These are phyloP conservation scores for Corynorhinus townsendii DNA, from an alignment of 2,113 vertebrate genomes.

Conservation along the genomic window DNA sequence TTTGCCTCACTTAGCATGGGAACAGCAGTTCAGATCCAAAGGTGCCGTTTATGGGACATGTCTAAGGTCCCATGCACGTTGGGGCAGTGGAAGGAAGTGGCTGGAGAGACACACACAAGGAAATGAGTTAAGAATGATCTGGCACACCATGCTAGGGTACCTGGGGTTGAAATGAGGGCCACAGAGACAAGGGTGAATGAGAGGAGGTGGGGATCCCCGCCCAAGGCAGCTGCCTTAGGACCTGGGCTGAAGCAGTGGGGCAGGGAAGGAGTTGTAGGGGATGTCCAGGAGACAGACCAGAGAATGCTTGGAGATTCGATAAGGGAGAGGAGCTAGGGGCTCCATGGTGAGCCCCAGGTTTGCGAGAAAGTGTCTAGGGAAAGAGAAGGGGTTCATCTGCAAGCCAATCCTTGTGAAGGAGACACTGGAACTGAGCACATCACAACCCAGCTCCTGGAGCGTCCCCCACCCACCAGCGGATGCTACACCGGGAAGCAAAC, in stretches of 20 bases:
- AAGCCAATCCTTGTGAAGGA: not conserved
- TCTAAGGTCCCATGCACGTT: not conserved
- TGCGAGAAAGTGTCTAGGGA: not conserved
- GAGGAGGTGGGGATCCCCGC: not conserved
- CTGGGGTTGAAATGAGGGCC: not conserved
- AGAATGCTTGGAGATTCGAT: not conserved
- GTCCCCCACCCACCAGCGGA: not conserved
- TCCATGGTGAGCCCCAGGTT: fast-evolving
- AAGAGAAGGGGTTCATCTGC: not conserved
- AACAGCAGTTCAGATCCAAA: not conserved
- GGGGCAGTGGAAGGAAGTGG: not conserved
- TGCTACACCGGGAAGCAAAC: fast-evolving
- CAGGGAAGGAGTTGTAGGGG: fast-evolving
- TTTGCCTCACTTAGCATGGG: not conserved
- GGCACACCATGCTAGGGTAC: not conserved
- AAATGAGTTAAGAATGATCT: not conserved
- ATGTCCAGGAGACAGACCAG: not conserved
- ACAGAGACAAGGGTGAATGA: fast-evolving
- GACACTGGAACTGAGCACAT: not conserved
- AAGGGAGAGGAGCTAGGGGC: not conserved
- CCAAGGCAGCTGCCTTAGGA: not conserved
- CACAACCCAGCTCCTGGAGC: fast-evolving
- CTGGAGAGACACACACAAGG: not conserved
- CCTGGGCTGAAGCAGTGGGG: not conserved
- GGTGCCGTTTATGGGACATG: not conserved